Conservation (phyloP, 2,113 vertebrate species). For the Atlantisia rogersi region DNA sequence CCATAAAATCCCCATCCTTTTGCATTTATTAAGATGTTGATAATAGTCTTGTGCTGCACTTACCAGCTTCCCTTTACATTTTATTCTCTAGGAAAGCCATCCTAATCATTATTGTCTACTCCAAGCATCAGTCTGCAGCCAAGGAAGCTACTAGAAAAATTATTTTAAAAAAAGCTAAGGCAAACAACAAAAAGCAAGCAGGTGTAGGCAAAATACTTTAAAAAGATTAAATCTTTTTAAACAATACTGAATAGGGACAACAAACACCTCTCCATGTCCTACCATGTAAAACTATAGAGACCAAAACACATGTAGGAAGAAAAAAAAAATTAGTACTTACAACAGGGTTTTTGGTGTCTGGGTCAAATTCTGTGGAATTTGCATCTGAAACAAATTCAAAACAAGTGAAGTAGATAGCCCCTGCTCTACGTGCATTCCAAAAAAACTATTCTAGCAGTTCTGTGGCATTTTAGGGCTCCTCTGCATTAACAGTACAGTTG, state of each 20-base stretch:
- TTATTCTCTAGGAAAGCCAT: not conserved
- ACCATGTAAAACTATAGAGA: not conserved
- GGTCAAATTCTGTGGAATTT: slow-evolving; percentile 82
- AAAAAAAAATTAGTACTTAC: slow-evolving; percentile 69
- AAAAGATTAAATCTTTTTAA: not conserved
- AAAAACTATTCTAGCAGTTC: not conserved
- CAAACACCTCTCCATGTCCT: not conserved
- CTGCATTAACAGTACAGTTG: not conserved
- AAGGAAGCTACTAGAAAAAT: not conserved
- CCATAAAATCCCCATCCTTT: not conserved
- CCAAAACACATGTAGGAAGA: not conserved
- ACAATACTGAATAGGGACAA: not conserved
- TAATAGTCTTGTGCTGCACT: not conserved
- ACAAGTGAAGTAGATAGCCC: not conserved
- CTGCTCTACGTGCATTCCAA: not conserved
- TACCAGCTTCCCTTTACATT: not conserved
- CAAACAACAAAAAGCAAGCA: not conserved
- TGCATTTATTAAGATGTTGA: not conserved
- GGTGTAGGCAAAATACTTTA: not conserved
- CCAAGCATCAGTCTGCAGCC: not conserved
- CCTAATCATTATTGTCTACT: not conserved
- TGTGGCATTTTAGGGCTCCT: not conserved
- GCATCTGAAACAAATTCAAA: slow-evolving; percentile 74
- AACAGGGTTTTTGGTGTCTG: slow-evolving; percentile 71
- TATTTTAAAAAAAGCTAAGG: not conserved